These are phyloP conservation scores for Blera fallax DNA, from an alignment of 2,888 invertebrate genomes.

Conservation along the genomic window DNA sequence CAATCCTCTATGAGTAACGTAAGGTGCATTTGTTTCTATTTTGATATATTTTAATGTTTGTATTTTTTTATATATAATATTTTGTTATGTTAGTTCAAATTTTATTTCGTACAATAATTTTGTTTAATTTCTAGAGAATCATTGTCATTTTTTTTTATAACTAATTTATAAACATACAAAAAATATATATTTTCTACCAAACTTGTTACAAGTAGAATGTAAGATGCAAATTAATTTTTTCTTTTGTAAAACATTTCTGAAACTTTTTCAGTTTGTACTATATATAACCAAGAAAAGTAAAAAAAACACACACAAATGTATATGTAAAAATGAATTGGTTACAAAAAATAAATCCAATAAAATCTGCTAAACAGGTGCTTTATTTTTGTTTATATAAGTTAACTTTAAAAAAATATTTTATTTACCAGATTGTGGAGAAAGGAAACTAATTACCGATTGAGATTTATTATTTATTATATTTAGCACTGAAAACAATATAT, in stretches of 20 bases:
- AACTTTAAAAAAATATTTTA: not conserved
- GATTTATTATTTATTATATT: not conserved
- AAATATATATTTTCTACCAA: constrained; percentile 52
- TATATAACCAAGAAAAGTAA: not conserved
- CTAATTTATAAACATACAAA: constrained; percentile 35
- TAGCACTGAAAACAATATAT: no score
- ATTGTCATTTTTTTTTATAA: constrained; percentile 36
- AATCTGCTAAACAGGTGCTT: constrained; percentile 23
- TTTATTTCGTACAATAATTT: constrained; percentile 22
- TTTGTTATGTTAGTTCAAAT: constrained; percentile 25
- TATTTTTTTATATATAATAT: constrained; percentile 24
- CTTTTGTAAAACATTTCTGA: not conserved
- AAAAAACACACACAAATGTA: not conserved
- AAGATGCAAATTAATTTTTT: constrained; percentile 29
- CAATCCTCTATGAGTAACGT: constrained; percentile 35
- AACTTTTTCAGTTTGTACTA: constrained; percentile 14
- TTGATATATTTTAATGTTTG: constrained; percentile 1
- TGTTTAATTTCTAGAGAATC: not conserved
- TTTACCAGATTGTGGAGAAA: not conserved
- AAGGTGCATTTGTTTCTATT: constrained; percentile 64
- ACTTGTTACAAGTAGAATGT: constrained; percentile 39
- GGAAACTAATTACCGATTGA: not conserved
- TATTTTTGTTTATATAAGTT: constrained; percentile 33
- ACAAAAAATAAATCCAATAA: not conserved
- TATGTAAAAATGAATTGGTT: not conserved